A percentile compares a stretch with the other conserved stretches of the same genome.
Evolutionary conservation across 2,888 invertebrate species (phyloP).

Genomic region (Orthonevra nobilis): DNA sequence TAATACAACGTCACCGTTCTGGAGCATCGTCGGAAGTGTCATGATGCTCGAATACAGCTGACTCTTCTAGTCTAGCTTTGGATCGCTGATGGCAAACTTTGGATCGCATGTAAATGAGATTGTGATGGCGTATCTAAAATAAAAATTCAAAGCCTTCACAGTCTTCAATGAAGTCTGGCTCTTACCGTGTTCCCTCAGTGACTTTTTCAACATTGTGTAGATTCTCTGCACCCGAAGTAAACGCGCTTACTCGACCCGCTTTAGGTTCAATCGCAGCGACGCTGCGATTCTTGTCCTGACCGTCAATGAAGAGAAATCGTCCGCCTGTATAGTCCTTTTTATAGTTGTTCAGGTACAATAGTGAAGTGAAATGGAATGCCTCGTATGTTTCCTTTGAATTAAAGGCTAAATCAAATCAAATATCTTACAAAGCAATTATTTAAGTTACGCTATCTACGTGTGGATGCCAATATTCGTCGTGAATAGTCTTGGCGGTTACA

Average conservation of each 20-base stretch:
- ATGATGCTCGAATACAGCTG: slow-evolving; percentile 19
- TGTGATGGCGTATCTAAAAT: slow-evolving; percentile 87
- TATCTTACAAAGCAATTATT: too few relatives aligned
- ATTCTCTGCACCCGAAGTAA: slow-evolving; percentile 94
- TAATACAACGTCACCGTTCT: background rate
- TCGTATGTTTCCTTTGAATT: slow-evolving; percentile 88
- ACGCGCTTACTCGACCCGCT: slow-evolving; percentile 89
- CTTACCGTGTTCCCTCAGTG: slow-evolving; percentile 83
- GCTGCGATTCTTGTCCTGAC: slow-evolving; percentile 83
- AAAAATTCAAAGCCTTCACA: background rate
- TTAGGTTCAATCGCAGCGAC: slow-evolving; percentile 87
- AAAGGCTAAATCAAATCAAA: slow-evolving; percentile 12
- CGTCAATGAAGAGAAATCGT: slow-evolving; percentile 89
- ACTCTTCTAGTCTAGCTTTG: slow-evolving; percentile 73
- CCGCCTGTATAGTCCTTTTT: slow-evolving; percentile 90
- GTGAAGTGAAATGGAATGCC: slow-evolving; percentile 92
- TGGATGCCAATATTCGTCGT: slow-evolving; percentile 95
- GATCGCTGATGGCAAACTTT: slow-evolving; percentile 85
- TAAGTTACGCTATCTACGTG: slow-evolving; percentile 90
- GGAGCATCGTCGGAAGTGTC: slow-evolving; percentile 43
- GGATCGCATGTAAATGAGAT: slow-evolving; percentile 93
- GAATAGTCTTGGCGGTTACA: slow-evolving; percentile 85
- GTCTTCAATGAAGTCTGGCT: background rate
- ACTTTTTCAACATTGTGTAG: slow-evolving; percentile 91
- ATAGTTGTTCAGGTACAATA: slow-evolving; percentile 89